Base-by-base conservation (phyloP, 2,113 vertebrate genomes). In the Oreochromis niloticus region DNA sequence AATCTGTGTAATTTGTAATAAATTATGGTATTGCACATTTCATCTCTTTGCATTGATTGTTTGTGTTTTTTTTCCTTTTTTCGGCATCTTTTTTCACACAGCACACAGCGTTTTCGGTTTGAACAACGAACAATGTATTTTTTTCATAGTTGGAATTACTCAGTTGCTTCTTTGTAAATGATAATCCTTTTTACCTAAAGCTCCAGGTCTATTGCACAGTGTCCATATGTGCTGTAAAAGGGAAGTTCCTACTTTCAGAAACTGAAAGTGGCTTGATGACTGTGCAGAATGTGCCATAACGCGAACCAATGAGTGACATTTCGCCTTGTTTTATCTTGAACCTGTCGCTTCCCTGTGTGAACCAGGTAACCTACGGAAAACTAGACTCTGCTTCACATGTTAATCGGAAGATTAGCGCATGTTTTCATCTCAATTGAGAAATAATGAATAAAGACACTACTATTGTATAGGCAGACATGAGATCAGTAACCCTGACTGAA, bases 1-100 rank as follows among this genome's bases (percentile, higher is more conserved):
- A 66, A 22, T 66, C 6, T 66, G 61, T 22, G 3, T 39, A 12
- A 66, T 39, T 66, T 39, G 39, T 39, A 66, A 22, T 22, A 39
- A 66, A 39, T 8, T 6, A 11, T 39, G 0, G 34, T 39, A 8
- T 13, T 66, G 4, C 0, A 66, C 34, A 66, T 66, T 66, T 6
- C 61, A 22, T 39, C 61, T 1, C 0, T 39, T 66, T 66, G 34
- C 34, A 5, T 66, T 39, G 19, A 6, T 22, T 36, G 4, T 63
- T 36, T n/a, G 1, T 32, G 2, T 3, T 4, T 2, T 7, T 3
- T 2, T 5, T 41, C 27, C 1, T 12, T 2, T 36, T n/a, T n/a
- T n/a, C 61, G 0, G 2, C 6, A 66, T 66, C 61, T 12, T n/a
- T n/a, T 66, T 5, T 36, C 61, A 36, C 10, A 66, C 61, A 68